Conservation (phyloP, 1,140 invertebrate species). For the Uloborus diversus region DNA sequence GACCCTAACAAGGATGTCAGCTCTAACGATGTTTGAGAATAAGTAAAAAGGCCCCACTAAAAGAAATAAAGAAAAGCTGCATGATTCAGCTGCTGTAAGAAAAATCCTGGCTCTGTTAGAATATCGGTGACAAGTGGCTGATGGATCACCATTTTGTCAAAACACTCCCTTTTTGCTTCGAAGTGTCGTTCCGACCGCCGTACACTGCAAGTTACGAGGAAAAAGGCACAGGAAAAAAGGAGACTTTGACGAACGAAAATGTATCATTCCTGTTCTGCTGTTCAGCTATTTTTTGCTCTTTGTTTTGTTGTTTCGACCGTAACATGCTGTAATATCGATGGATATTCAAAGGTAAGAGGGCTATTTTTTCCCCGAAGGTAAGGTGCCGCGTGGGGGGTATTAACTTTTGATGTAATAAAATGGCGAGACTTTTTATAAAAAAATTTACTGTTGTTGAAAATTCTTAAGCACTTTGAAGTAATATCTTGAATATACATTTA, state of each 20-base stretch:
- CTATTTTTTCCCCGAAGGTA: too few species aligned
- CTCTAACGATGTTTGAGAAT: constrained; percentile 48
- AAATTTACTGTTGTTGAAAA: too few species aligned
- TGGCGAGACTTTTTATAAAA: too few species aligned
- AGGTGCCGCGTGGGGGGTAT: too few species aligned
- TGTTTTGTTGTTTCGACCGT: too few species aligned
- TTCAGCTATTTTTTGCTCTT: too few species aligned
- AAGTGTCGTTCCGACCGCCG: background rate
- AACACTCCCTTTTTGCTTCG: constrained; percentile 28
- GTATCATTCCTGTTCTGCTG: background rate
- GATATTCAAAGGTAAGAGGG: too few species aligned
- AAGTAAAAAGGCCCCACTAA: background rate
- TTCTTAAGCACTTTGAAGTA: too few species aligned
- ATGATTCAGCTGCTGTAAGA: background rate
- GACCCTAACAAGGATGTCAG: constrained; percentile 49
- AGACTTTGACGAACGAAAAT: background rate
- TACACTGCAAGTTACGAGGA: background rate
- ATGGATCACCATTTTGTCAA: constrained; percentile 52
- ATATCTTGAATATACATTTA: too few species aligned
- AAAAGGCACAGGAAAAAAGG: background rate
- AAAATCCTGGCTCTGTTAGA: background rate
- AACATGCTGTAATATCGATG: too few species aligned
- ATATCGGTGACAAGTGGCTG: constrained; percentile 28
- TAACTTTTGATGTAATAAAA: too few species aligned
- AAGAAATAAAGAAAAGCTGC: constrained; percentile 4